phyloP scores from a whole-genome alignment of 2,797 vertebrate genomes.

The Gambusia yucatana region DNA sequence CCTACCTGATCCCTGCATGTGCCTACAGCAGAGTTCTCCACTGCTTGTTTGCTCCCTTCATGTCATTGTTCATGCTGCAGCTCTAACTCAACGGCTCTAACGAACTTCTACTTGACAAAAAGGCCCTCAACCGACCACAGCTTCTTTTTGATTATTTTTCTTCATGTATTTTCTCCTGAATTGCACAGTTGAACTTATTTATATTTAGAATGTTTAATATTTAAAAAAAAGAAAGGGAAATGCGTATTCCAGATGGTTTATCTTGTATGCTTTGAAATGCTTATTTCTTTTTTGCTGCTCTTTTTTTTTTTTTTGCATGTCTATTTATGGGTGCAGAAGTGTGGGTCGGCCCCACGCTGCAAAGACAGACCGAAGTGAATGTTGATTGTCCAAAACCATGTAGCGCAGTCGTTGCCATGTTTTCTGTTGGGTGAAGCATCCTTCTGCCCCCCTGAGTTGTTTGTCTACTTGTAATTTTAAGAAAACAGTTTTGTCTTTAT shows the following conservation, averaged over 20 bases:
- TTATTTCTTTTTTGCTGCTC: slow-evolving; percentile 51
- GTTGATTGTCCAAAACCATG: slow-evolving; percentile 72
- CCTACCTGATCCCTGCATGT: slow-evolving; percentile 63
- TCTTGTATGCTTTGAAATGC: slow-evolving; percentile 66
- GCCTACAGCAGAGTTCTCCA: slow-evolving; percentile 58
- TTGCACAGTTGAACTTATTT: slow-evolving; percentile 69
- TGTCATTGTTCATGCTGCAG: slow-evolving; percentile 34
- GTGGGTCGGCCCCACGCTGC: slow-evolving; percentile 17
- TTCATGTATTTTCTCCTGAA: slow-evolving; percentile 37
- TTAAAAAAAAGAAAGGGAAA: slow-evolving; percentile 70
- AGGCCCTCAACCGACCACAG: slow-evolving; percentile 53
- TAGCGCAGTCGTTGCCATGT: slow-evolving; percentile 40
- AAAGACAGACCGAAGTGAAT: slow-evolving; percentile 71
- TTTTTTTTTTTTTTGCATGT: slow-evolving; percentile 38
- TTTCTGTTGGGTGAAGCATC: slow-evolving; percentile 35
- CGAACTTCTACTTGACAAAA: slow-evolving; percentile 58
- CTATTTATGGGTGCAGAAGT: slow-evolving; percentile 39
- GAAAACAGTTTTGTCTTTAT: slow-evolving; percentile 40
- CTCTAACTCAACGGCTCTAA: slow-evolving; percentile 19
- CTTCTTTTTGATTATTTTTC: slow-evolving; percentile 34
- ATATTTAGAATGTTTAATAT: slow-evolving; percentile 70
- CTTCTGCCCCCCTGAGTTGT: slow-evolving; percentile 34
- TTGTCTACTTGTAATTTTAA: slow-evolving; percentile 36
- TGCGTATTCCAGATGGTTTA: slow-evolving; percentile 66
- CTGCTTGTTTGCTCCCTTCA: slow-evolving; percentile 45